Percentiles rank a stretch among this genome's conserved stretches.
These are phyloP conservation scores for Arbacia lixula DNA, from an alignment of 53 echinoderm and acorn worm genomes.

Conservation along the genomic window DNA sequence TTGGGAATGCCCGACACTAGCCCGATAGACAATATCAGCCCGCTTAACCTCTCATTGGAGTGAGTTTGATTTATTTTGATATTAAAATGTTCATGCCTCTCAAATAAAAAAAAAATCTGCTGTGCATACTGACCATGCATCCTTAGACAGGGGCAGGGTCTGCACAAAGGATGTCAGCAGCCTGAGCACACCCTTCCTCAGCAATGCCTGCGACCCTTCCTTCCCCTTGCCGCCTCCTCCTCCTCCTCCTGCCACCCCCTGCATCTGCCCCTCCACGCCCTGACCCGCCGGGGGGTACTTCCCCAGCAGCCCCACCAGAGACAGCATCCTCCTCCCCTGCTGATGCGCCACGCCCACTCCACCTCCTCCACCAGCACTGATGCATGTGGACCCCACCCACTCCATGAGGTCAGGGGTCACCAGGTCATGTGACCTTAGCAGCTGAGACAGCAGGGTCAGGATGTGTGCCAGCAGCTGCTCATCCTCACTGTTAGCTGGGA, in stretches of 20 bases:
- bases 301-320: constrained; percentile 61
- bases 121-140: constrained; percentile 46
- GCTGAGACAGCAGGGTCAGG: constrained; percentile 65
- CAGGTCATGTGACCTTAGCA: constrained; percentile 67
- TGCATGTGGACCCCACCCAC: constrained; percentile 68
- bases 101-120: too few species aligned
- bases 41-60: too few species aligned
- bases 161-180: constrained; percentile 74
- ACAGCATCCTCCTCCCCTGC: constrained; percentile 25
- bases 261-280: constrained; percentile 53
- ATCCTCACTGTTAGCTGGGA: constrained; percentile 84
- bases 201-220: constrained; percentile 51
- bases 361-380: too few species aligned
- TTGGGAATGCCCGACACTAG: too few species aligned
- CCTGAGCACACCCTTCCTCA: constrained; percentile 78
- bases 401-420: constrained; percentile 70
- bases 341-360: too few species aligned
- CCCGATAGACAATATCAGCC: too few species aligned
- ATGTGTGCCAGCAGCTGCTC: constrained; percentile 79
- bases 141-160: constrained; percentile 66
- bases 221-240: constrained; percentile 38
- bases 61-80: too few species aligned
- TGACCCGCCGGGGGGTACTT: constrained; percentile 50
- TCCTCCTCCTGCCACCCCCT: too few species aligned
- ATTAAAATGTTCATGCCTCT: too few species aligned